Evolutionary conservation across 2,888 invertebrate genomes (phyloP), one percentile per base, ranked within the genome.

Genomic region (Eristalis intricaria): DNA sequence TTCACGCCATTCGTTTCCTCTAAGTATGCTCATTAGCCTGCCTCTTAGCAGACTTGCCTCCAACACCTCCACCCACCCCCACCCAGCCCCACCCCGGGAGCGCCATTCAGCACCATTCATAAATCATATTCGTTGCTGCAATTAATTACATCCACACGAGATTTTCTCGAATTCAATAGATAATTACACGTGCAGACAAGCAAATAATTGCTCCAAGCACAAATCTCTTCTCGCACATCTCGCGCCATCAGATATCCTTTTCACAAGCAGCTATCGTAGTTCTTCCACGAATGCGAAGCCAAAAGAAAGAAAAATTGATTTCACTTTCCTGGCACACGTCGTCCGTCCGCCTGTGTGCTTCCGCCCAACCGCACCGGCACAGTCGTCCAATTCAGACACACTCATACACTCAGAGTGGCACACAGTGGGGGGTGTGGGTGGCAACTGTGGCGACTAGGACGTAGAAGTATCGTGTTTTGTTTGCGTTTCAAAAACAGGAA

Each of bases 151-250:
- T 65, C 77, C 56, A 43, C 43, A 56, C 22, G 73, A 76, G 32
- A 58, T 73, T 66, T 83, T 58, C n/a, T 43, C 63, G 83, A 83
- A 87, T 74, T 87, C 84, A 84, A 87, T 87, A 80, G 80, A 80
- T 87, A 84, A 87, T 84, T 80, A 80, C 60, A 87, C 80, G 76
- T 80, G 75, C 61, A 43, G 75, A 75, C 87, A 77, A 84, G 84
- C 84, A 80, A 87, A 84, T 84, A 87, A 87, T 87, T 87, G 73
- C 79, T 84, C 80, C 35, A 29, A 35, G 76, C 43, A 87, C 84
- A 60, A 26, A 79, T 84, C 73, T 35, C 61, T 68, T 82, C 64
- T 69, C 26, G 29, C 35, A 73, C 68, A 69, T 81, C 32, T 60
- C n/a, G 10, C 61, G 23, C 35, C 32, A 66, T 23, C 68, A 60